These are phyloP conservation scores for Theodoxus fluviatilis DNA, from an alignment of 2,888 invertebrate genomes.

Conservation along the genomic window DNA sequence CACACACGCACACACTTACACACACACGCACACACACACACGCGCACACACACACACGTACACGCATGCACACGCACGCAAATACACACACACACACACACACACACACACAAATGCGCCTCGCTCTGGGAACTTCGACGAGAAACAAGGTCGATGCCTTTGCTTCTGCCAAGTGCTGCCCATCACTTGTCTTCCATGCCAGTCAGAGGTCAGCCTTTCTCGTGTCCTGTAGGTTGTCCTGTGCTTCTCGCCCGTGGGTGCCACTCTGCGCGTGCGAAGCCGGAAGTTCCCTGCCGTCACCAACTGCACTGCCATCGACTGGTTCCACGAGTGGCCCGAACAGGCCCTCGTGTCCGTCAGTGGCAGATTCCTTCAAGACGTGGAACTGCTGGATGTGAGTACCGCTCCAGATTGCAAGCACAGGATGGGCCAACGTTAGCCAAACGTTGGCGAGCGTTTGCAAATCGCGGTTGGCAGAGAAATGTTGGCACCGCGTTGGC, in stretches of 20 bases:
- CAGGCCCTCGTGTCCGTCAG: slow-evolving; percentile 95
- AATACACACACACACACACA: too few relatives aligned
- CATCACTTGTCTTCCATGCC: background rate
- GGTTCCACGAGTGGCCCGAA: slow-evolving; percentile 99
- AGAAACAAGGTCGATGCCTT: too few relatives aligned
- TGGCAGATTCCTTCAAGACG: slow-evolving; percentile 82
- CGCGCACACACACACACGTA: too few relatives aligned
- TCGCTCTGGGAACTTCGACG: too few relatives aligned
- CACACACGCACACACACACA: too few relatives aligned
- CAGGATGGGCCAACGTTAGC: background rate
- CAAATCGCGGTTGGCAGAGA: background rate
- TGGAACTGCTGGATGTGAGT: slow-evolving; percentile 79
- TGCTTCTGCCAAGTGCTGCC: background rate
- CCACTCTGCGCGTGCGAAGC: slow-evolving; percentile 86
- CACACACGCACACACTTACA: too few relatives aligned
- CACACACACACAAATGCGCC: too few relatives aligned
- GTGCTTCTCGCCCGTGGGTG: slow-evolving; percentile 96
- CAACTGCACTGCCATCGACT: slow-evolving; percentile 93
- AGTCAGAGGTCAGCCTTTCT: background rate
- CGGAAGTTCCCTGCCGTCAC: slow-evolving; percentile 95
- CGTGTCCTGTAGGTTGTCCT: slow-evolving; percentile 78
- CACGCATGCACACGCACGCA: too few relatives aligned
- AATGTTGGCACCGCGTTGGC: too few relatives aligned
- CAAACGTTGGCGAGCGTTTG: background rate
- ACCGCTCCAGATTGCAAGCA: background rate